Evolutionary conservation across 2,113 vertebrate genomes (phyloP), one percentile per base, ranked within the genome.

Genomic region (Poeciliopsis prolifica): DNA sequence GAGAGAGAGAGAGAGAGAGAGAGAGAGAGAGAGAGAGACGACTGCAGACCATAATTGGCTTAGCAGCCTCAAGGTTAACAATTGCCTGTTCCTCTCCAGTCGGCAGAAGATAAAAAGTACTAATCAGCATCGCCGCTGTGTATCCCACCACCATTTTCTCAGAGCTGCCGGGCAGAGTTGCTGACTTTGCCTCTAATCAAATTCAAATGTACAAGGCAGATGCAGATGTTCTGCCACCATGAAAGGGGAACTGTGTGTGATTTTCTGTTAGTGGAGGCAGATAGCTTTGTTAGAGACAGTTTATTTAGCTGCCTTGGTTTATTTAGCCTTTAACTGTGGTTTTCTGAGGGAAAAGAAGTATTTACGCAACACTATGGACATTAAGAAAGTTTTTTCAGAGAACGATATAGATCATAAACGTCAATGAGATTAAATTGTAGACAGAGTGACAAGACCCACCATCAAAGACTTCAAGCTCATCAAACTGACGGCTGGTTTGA

Each of bases 391-490:
- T 26, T 33, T 2, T 65, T 28, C 29, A 28, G 5, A 29, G 24
- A 68, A 69, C 70, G 30, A 48, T n/a, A 51, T 12, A n/a, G 26
- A 0, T 1, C 29, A 15, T 30, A 61, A 33, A 24, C 31, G 63
- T 13, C 12, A 73, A 10, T 8, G 12, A 33, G 33, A 1, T 31
- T n/a, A 40, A 17, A 19, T 48, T 26, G 22, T 42, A 1, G 26
- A 10, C 3, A 22, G 48, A 30, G 22, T n/a, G 10, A 37, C 35
- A 22, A 28, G 6, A 86, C 95, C 96, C 81, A 99, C 98, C 98
- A 2, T 99, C 97, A 71, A 98, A 99, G 79, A 99, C 97, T 68
- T 99, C 97, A 17, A 99, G 96, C 92, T 99, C 97, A 2, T 99
- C 98, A 1, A 97, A 98, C 68, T 99, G 96, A 68, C 96, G 96